These are phyloP conservation scores for Dicrostonyx torquatus DNA, from an alignment of 2,797 vertebrate genomes.

Conservation along the genomic window DNA sequence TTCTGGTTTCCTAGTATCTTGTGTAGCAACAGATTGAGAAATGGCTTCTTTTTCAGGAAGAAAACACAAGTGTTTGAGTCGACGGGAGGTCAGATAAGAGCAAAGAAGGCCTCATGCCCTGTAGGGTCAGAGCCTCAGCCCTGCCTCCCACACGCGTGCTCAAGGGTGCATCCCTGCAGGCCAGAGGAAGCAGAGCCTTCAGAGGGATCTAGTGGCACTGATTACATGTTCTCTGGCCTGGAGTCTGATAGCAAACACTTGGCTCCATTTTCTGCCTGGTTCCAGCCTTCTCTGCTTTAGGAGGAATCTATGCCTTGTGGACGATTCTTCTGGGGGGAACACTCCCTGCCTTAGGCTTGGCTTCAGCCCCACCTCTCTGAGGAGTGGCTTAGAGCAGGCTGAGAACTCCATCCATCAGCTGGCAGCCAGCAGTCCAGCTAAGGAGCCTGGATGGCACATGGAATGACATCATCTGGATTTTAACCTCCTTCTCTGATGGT, in stretches of 20 bases:
- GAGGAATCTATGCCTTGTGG: background rate
- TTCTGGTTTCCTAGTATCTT: constrained; percentile 68
- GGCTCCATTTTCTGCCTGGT: background rate
- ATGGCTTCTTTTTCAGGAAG: constrained; percentile 73
- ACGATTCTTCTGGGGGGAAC: rapidly evolving
- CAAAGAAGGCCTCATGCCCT: background rate
- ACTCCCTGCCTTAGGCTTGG: background rate
- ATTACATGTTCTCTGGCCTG: background rate
- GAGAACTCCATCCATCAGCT: background rate
- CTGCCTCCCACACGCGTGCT: background rate
- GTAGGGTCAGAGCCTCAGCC: background rate
- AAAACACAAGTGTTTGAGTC: constrained; percentile 48
- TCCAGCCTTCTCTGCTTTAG: background rate
- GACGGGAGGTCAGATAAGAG: background rate
- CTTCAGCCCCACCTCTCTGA: background rate
- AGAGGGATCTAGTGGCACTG: background rate
- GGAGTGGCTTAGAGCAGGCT: background rate
- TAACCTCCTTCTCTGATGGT: background rate
- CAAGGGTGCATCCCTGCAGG: background rate
- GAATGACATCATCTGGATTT: background rate
- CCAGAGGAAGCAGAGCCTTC: background rate
- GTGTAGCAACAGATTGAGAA: constrained; percentile 80
- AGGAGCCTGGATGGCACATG: background rate
- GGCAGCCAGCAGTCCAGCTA: background rate
- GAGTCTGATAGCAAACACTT: background rate